Evolutionary conservation across 2,797 vertebrate species (phyloP).

Genomic region (Astyanax mexicanus): DNA sequence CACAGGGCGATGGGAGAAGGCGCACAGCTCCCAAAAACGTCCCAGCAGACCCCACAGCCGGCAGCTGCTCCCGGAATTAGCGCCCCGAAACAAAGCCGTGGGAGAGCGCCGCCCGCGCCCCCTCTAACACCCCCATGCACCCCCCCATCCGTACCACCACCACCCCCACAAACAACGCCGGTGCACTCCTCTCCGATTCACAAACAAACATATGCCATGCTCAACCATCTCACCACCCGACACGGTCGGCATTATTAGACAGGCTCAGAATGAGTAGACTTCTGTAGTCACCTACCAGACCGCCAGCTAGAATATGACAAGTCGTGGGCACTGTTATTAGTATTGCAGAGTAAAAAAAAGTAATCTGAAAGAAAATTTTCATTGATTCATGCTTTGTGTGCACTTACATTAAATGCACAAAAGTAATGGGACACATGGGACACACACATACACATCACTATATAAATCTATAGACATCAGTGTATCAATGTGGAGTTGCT

Average conservation of each 20-base stretch:
- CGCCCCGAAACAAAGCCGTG: conserved; percentile 80
- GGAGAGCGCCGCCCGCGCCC: conserved; percentile 68
- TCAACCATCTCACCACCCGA: conserved; percentile 18
- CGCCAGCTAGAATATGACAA: not conserved
- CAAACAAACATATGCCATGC: conserved; percentile 54
- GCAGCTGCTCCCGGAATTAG: conserved; percentile 88
- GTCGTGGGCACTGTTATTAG: not conserved
- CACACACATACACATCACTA: too few species aligned
- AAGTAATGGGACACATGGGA: too few species aligned
- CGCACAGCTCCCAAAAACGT: conserved; percentile 77
- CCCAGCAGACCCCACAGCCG: conserved; percentile 86
- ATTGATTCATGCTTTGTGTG: not conserved
- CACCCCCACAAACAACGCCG: conserved; percentile 31
- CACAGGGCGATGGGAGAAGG: conserved; percentile 79
- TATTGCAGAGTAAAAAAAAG: not conserved
- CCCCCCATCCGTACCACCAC: too few species aligned
- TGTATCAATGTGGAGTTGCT: too few species aligned
- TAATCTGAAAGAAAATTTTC: not conserved
- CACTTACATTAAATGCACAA: too few species aligned
- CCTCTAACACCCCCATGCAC: conserved; percentile 49
- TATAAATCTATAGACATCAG: too few species aligned
- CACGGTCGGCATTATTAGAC: not conserved
- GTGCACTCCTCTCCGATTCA: conserved; percentile 52
- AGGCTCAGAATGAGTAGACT: not conserved
- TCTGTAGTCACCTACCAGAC: not conserved